Evolutionary conservation across 2,797 vertebrate genomes (phyloP), one percentile per base, ranked within the genome.

Genomic region (Acipenser transmontanus): DNA sequence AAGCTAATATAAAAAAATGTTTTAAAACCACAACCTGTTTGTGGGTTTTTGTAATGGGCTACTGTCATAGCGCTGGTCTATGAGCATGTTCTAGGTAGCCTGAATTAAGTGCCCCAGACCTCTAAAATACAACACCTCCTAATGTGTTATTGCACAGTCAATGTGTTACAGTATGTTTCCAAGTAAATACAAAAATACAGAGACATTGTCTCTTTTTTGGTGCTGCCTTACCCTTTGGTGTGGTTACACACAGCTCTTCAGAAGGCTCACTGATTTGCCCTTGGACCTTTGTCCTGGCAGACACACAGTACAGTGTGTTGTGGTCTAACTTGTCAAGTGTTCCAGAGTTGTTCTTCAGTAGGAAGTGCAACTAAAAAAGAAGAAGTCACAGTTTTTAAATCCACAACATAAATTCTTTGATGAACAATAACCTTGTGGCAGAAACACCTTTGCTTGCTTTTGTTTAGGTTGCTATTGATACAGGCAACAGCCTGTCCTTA

Each of bases 251-350:
- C 7, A 14, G 64, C 54, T 61, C 59, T 9, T 57, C 13, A 1
- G 71, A 72, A 1, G 50, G 61, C 1, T 59, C 47, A 9, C 57
- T 66, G 56, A 60, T 47, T 7, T 62, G 8, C 1, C 64, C 10
- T 2, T 8, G 8, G 0, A 73, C 74, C 12, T 64, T 17, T 6
- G 60, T 59, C 48, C 70, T 50, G 0, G 61, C 78, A 6, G 49
- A 61, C 52, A 80, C 65, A 5, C 76, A 80, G 63, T 72, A 50
- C 50, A 48, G 51, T 1, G 71, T 63, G 50, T 66, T 65, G 13
- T 68, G 73, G 6, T 76, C 71, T 61, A 72, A 63, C 1, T 68
- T 70, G 1, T 65, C 70, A 4, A 71, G 11, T 1, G 7, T 64
- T 49, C 67, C 6, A 1, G 64, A 72, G 20, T 70, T 61, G 8